Conservation (phyloP, 2,888 invertebrate genomes). For the Drosophila monieri region DNA sequence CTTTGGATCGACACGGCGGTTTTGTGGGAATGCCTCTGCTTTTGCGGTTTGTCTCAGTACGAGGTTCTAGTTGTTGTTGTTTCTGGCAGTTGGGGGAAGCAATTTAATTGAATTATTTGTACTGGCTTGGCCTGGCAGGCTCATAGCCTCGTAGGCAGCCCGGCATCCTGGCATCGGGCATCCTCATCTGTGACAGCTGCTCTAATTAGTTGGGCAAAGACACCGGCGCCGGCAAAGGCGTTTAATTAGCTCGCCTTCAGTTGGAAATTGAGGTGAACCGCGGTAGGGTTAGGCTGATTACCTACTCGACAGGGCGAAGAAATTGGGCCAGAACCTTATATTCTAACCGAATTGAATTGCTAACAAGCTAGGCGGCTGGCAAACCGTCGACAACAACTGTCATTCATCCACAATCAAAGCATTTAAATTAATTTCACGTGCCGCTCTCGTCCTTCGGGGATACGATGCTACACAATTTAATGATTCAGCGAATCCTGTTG, state of each 20-base stretch:
- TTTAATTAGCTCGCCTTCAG: constrained; percentile 67
- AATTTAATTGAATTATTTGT: constrained; percentile 75
- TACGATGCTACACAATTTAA: constrained; percentile 35
- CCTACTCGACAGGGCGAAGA: constrained; percentile 21
- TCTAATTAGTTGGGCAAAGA: constrained; percentile 64
- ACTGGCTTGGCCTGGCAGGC: constrained; percentile 38
- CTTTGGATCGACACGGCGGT: constrained; percentile 48
- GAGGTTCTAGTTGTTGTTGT: background rate
- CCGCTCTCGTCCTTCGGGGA: constrained; percentile 19
- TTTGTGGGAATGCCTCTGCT: constrained; percentile 32
- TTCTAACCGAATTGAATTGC: constrained; percentile 61
- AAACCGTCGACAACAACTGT: constrained; percentile 35
- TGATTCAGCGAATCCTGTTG: constrained; percentile 42
- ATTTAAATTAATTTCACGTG: constrained; percentile 65
- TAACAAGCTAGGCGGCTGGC: constrained; percentile 24
- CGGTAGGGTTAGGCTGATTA: constrained; percentile 71
- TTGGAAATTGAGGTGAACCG: constrained; percentile 58
- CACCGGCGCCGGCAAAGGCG: constrained; percentile 47
- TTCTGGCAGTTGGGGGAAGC: constrained; percentile 38
- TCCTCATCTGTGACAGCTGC: constrained; percentile 61
- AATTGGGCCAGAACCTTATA: constrained; percentile 30
- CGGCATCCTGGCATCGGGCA: background rate
- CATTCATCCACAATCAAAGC: constrained; percentile 47
- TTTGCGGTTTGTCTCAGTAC: constrained; percentile 46
- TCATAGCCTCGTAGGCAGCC: background rate